Evolutionary conservation across 1,140 invertebrate species (phyloP).

Genomic region (Sarcophaga peregrina): DNA sequence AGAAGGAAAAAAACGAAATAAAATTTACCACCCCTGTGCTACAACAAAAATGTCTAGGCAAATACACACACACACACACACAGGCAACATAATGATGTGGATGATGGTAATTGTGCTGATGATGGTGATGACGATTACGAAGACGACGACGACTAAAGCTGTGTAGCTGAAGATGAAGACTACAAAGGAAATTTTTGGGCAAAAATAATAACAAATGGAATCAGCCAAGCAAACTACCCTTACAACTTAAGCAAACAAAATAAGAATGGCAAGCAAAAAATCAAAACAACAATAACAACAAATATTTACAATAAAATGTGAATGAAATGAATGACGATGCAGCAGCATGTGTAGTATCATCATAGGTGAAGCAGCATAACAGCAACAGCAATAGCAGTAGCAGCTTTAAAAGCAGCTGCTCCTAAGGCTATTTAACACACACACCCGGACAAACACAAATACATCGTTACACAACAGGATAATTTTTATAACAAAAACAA

Average conservation of each 20-base stretch:
- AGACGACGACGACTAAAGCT: neutral
- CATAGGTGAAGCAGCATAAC: neutral
- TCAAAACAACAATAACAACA: slow-evolving; percentile 18
- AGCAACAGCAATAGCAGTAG: neutral
- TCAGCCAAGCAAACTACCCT: slow-evolving; percentile 7
- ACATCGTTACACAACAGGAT: too few species aligned
- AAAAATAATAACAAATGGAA: neutral
- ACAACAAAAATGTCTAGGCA: too few species aligned
- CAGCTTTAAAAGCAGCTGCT: slow-evolving; percentile 1
- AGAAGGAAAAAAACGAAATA: too few species aligned
- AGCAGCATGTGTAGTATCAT: too few species aligned
- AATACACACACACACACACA: too few species aligned
- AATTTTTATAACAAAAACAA: neutral
- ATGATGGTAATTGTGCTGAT: too few species aligned
- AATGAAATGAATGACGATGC: too few species aligned
- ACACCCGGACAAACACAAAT: neutral
- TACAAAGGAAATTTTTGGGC: slow-evolving; percentile 8
- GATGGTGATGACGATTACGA: too few species aligned
- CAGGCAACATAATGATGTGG: too few species aligned
- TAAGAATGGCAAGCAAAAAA: neutral
- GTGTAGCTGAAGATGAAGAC: neutral
- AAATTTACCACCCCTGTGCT: too few species aligned
- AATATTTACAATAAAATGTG: neutral
- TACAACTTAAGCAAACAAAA: neutral
- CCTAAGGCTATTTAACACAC: slow-evolving; percentile 7